Evolutionary conservation across 1,140 invertebrate genomes (phyloP), one percentile per base, ranked within the genome.

Genomic region (Oryzaephilus surinamensis): DNA sequence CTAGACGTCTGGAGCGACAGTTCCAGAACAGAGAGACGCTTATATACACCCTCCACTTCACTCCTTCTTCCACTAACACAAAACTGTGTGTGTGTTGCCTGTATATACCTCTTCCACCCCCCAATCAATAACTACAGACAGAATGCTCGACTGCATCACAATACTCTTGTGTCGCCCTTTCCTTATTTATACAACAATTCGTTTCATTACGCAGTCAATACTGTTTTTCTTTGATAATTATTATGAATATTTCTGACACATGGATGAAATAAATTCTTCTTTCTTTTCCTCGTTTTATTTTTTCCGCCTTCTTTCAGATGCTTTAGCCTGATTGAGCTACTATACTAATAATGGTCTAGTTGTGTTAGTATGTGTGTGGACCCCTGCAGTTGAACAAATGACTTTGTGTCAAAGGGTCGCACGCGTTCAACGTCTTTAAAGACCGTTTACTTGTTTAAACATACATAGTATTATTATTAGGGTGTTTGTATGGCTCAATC

Each of bases 1-100:
- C 18, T 35, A 47, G 40, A 47, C 35, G 45, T 47, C 45, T 47
- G 36, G 40, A 47, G 30, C 45, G 45, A 47, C 45, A 42, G 37
- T 32, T 47, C 40, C 40, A 32, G 37, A 34, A 47, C 45, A 40
- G 20, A 15, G 29, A 32, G 38, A 41, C 38, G 40, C 34, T 33
- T 37, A 38, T 27, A n/a, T n/a, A n/a, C n/a, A n/a, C n/a, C n/a
- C n/a, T n/a, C n/a, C n/a, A n/a, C n/a, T n/a, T n/a, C n/a, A n/a
- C n/a, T n/a, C n/a, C n/a, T n/a, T n/a, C n/a, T n/a, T n/a, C n/a
- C n/a, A n/a, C n/a, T n/a, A n/a, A n/a, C n/a, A n/a, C n/a, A n/a
- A n/a, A n/a, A n/a, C n/a, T n/a, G n/a, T n/a, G n/a, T n/a, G n/a
- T n/a, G n/a, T n/a, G n/a, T n/a, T n/a, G n/a, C n/a, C n/a, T n/a